Percentiles rank a stretch among this genome's conserved stretches.
Conservation (phyloP, 2,113 vertebrate species). For the Hepsetus odoe region DNA sequence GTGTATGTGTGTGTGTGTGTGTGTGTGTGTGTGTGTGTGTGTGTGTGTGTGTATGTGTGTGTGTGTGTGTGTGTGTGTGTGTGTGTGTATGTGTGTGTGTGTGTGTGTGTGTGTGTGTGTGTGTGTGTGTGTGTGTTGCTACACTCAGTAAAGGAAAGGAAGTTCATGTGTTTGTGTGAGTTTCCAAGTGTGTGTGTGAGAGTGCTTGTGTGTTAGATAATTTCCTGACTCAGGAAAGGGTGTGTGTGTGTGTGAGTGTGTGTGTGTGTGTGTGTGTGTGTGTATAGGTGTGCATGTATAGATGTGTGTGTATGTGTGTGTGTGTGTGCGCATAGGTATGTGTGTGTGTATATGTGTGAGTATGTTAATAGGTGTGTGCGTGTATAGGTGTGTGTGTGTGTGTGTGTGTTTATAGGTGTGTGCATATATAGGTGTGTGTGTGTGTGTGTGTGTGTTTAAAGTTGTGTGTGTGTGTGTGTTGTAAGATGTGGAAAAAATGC, state of each 20-base stretch:
- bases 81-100: background rate
- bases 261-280: background rate
- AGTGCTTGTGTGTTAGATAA: background rate
- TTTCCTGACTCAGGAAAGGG: conserved; percentile 11
- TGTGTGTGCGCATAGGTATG: background rate
- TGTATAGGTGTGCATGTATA: background rate
- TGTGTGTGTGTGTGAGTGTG: background rate
- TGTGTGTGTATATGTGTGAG: no score
- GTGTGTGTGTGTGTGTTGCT: background rate
- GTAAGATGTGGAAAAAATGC: no score
- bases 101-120: conserved; percentile 1
- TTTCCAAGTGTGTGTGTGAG: conserved; percentile 9
- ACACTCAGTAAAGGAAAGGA: no score
- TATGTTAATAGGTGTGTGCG: no score
- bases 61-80: conserved; percentile 5
- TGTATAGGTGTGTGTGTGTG: no score
- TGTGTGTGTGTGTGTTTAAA: no score
- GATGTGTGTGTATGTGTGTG: background rate
- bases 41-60: no score
- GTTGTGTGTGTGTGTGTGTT: no score
- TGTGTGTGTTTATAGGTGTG: no score
- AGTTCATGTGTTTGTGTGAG: background rate
- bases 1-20: background rate
- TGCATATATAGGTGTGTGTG: no score
- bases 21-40: no score